These are phyloP conservation scores for Spinibarbus caldwelli DNA, from an alignment of 2,797 vertebrate genomes.

Conservation along the genomic window DNA sequence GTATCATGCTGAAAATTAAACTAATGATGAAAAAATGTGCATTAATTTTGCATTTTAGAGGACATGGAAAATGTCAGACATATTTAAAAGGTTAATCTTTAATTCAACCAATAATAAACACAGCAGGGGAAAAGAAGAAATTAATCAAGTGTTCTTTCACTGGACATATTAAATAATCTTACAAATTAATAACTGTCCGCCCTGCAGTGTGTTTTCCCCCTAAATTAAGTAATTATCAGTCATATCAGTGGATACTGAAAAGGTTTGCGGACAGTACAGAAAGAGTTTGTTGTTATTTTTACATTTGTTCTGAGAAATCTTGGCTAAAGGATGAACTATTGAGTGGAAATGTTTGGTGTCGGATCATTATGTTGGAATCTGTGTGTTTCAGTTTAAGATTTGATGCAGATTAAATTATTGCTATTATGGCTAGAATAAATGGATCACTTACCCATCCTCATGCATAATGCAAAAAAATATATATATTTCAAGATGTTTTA, in stretches of 20 bases:
- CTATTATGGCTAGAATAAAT: not conserved
- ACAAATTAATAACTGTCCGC: slow-evolving; percentile 52
- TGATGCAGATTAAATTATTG: not conserved
- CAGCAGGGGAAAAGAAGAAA: slow-evolving; percentile 69
- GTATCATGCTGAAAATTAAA: slow-evolving; percentile 92
- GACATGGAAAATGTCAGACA: slow-evolving; percentile 86
- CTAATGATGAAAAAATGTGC: slow-evolving; percentile 95
- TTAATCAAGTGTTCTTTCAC: slow-evolving; percentile 82
- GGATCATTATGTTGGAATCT: not conserved
- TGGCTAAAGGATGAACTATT: not conserved
- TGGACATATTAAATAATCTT: slow-evolving; percentile 70
- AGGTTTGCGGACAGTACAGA: not conserved
- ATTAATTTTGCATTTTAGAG: slow-evolving; percentile 94
- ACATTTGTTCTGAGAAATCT: not conserved
- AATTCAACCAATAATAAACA: slow-evolving; percentile 85
- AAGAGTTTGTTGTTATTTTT: not conserved
- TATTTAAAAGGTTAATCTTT: slow-evolving; percentile 95
- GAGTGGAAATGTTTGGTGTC: not conserved
- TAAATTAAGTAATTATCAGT: slow-evolving; percentile 12
- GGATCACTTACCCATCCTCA: too few relatives aligned
- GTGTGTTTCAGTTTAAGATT: too few relatives aligned
- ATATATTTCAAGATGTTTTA: not conserved
- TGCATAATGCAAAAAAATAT: not conserved
- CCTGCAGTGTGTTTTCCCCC: not conserved
- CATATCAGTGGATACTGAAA: not conserved